Base-by-base conservation (phyloP, 2,797 vertebrate genomes). In the Pampus argenteus region DNA sequence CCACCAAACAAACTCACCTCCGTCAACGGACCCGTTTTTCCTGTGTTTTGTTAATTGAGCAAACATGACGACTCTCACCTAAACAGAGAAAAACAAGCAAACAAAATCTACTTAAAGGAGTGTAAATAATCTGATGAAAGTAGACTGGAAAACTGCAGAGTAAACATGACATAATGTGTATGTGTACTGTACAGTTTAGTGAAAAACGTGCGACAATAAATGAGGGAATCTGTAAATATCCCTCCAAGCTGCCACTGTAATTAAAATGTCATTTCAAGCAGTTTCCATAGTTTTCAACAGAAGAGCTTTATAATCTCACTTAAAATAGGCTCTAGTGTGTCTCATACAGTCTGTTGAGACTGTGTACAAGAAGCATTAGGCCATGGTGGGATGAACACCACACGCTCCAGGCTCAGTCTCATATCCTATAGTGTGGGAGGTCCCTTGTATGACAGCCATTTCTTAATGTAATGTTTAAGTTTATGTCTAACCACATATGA, bases 401-500 rank as follows among this genome's bases (percentile, higher is more conserved):
- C 29, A 14, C 25, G 17, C 67, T 59, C 47, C 36, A 47, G 45
- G 26, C 15, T 73, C 60, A 38, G 45, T 65, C 40, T 66, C 29
- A 42, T 25, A 47, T 59, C 29, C 9, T 77, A 79, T 88, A 76
- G 68, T 25, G 74, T 71, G 87, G 75, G 84, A 82, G 90, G 89
- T 87, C 86, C 59, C 11, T 3, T 20, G 61, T 40, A 0, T 2
- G 50, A 34, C 38, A 44, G 63, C 28, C 23, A 5, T 67, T 71
- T 60, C 51, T 84, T 2, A 34, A 69, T 48, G 68, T 62, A 62
- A 75, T 66, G 63, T 86, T 77, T 65, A 79, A 69, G 65, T 85
- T 88, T 83, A 78, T 29, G 74, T 79, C 69, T 81, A 82, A 66
- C 60, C 81, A n/a, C 86, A 76, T 78, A 73, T 11, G 64, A 78